A percentile compares a stretch with the other conserved stretches of the same genome.
These are phyloP conservation scores for Cyphomyrus plagiostoma DNA, from an alignment of 2,113 vertebrate species.

Conservation along the genomic window DNA sequence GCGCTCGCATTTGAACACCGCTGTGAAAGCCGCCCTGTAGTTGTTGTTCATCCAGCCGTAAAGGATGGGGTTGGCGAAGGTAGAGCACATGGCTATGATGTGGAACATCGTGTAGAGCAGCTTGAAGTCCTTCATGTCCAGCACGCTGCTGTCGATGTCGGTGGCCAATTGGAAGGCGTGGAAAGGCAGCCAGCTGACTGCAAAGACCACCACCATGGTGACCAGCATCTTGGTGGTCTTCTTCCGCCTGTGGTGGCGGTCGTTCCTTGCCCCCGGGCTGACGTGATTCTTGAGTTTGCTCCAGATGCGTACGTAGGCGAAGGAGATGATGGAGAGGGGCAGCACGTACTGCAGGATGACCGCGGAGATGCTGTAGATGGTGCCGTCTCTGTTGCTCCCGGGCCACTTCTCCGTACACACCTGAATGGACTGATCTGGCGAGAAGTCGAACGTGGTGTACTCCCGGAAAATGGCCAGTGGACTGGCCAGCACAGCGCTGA, in stretches of 20 bases:
- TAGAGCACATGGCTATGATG: constrained; percentile 91
- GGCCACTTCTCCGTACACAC: constrained; percentile 91
- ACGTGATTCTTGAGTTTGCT: constrained; percentile 81
- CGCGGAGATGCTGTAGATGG: constrained; percentile 82
- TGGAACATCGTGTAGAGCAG: constrained; percentile 90
- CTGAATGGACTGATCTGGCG: constrained; percentile 76
- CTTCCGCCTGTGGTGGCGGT: constrained; percentile 75
- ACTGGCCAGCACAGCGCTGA: constrained; percentile 82
- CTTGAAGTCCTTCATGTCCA: constrained; percentile 84
- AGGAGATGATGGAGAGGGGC: constrained; percentile 82
- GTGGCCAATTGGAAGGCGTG: constrained; percentile 91
- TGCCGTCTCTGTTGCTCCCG: constrained; percentile 71
- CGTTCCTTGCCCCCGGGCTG: constrained; percentile 67
- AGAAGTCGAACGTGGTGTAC: constrained; percentile 74
- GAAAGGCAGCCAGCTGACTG: constrained; percentile 86
- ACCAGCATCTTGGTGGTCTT: constrained; percentile 95
- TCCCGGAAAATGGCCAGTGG: constrained; percentile 92
- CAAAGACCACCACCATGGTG: constrained; percentile 88
- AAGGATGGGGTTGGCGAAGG: constrained; percentile 88
- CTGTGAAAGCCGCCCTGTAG: constrained; percentile 82
- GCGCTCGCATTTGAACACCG: constrained; percentile 72
- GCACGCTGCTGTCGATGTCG: constrained; percentile 79
- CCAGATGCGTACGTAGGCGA: constrained; percentile 85
- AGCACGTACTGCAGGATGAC: constrained; percentile 84
- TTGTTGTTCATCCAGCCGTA: constrained; percentile 99